Evolutionary conservation across 2,113 vertebrate species (phyloP).

Genomic region (Morone saxatilis): DNA sequence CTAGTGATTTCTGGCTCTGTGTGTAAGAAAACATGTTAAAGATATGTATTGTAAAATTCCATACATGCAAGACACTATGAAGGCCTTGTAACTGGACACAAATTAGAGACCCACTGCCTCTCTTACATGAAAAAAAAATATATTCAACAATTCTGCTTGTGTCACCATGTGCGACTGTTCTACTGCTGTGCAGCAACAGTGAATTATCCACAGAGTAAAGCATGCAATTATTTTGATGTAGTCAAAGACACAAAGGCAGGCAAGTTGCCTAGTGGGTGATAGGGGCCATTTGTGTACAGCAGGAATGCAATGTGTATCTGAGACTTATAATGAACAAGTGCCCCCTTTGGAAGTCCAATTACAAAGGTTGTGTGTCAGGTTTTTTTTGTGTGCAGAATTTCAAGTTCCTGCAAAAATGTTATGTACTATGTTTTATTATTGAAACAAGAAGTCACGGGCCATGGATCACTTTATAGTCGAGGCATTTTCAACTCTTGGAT

Average conservation of each 20-base stretch:
- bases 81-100: background rate
- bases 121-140: background rate
- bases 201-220: slow-evolving; percentile 28
- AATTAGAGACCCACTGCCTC: background rate
- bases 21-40: too few species aligned
- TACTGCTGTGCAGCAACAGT: slow-evolving; percentile 5
- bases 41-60: too few species aligned
- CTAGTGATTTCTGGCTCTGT: too few species aligned
- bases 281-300: slow-evolving; percentile 2
- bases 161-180: slow-evolving; percentile 18
- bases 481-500: background rate
- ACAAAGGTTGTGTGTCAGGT: slow-evolving; percentile 16
- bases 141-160: background rate
- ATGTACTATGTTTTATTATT: background rate
- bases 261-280: slow-evolving; percentile 19
- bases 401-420: background rate
- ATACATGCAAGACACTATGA: too few species aligned
- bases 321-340: slow-evolving; percentile 42
- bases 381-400: background rate
- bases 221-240: slow-evolving; percentile 47
- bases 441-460: background rate
- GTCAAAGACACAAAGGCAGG: slow-evolving; percentile 43
- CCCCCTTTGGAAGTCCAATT: slow-evolving; percentile 36
- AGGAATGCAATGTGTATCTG: slow-evolving; percentile 10
- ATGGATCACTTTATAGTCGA: background rate